A percentile compares a stretch with the other conserved stretches of the same genome.
phyloP scores from a whole-genome alignment of 2,113 vertebrate genomes.

The Setophaga kirtlandii region DNA sequence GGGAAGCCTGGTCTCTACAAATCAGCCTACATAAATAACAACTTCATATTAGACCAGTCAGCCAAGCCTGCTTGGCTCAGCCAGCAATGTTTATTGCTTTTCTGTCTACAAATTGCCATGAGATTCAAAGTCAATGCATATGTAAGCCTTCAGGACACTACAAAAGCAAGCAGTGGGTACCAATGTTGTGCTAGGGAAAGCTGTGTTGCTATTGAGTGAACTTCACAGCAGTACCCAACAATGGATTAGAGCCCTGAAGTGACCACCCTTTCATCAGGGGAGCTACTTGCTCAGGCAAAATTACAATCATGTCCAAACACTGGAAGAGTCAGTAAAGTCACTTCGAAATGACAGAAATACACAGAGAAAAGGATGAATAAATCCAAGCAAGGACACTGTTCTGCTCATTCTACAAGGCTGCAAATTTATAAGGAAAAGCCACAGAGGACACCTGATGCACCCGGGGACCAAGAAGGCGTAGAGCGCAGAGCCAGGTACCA shows the following conservation, averaged over 20 bases:
- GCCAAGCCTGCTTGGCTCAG: not conserved
- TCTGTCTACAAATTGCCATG: not conserved
- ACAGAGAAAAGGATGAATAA: not conserved
- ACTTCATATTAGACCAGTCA: not conserved
- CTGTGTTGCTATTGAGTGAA: not conserved
- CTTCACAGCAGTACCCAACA: accelerated
- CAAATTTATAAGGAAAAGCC: not conserved
- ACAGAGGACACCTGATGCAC: accelerated
- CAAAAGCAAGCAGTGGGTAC: not conserved
- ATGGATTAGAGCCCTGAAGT: not conserved
- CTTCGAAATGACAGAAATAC: not conserved
- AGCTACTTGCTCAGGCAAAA: not conserved
- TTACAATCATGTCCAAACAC: not conserved
- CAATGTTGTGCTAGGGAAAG: not conserved
- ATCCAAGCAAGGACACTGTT: not conserved
- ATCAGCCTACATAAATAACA: not conserved
- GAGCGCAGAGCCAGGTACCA: not conserved
- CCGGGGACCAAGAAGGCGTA: accelerated
- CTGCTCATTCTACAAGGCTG: not conserved
- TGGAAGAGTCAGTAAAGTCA: not conserved
- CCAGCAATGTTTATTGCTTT: not conserved
- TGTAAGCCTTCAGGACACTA: not conserved
- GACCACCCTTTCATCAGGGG: not conserved
- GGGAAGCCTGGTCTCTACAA: not conserved
- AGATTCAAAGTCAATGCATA: not conserved